Conservation (phyloP, 2,797 vertebrate genomes). For the Champsocephalus esox region DNA sequence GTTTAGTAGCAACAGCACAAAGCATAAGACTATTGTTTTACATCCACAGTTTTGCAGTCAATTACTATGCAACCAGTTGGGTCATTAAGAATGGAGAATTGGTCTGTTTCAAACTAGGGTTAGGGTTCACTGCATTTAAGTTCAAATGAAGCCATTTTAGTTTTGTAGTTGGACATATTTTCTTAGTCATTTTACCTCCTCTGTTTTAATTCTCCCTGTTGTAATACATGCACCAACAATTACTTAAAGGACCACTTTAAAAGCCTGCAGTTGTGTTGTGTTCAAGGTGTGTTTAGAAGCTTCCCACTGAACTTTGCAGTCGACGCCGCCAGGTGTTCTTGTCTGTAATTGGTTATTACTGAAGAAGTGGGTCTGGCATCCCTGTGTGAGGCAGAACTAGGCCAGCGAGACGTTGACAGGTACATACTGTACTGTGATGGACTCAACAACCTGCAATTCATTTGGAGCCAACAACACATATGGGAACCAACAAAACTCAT, state of each 20-base stretch:
- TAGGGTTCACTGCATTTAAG: not conserved
- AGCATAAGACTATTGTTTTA: not conserved
- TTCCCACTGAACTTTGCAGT: slow-evolving; percentile 40
- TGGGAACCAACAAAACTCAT: not conserved
- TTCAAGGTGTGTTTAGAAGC: not conserved
- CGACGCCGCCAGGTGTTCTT: slow-evolving; percentile 34
- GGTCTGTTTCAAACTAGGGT: not conserved
- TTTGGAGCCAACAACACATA: not conserved
- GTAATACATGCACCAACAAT: not conserved
- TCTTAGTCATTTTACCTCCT: not conserved
- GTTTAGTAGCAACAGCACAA: not conserved
- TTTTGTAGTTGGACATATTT: not conserved
- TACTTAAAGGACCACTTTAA: not conserved
- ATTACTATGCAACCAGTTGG: not conserved
- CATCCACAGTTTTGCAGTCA: not conserved
- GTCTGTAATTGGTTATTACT: slow-evolving; percentile 56
- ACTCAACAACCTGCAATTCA: slow-evolving; percentile 34
- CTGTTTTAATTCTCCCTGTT: not conserved
- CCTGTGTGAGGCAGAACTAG: slow-evolving; percentile 36
- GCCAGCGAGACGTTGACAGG: slow-evolving; percentile 25
- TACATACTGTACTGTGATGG: slow-evolving; percentile 35
- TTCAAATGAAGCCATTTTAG: not conserved
- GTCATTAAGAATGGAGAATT: not conserved
- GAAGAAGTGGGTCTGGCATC: slow-evolving; percentile 25
- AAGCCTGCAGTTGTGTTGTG: not conserved